Conservation (phyloP, 2,113 vertebrate species). For the Pachypanchax playfairii region DNA sequence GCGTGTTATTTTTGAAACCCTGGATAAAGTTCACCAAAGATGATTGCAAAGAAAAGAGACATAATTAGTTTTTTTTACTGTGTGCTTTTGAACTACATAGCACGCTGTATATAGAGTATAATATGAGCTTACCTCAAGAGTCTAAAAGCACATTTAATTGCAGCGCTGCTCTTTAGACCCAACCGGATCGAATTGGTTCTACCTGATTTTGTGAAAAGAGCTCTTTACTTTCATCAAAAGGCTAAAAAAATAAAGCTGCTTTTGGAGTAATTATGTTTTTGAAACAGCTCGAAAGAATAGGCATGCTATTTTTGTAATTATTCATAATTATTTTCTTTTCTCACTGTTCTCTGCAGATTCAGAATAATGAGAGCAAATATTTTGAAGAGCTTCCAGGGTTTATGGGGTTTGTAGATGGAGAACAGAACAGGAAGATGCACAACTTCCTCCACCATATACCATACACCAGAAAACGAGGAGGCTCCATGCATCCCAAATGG, state of each 20-base stretch:
- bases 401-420: background rate
- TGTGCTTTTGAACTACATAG: background rate
- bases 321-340: background rate
- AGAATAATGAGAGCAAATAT: constrained; percentile 18
- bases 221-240: constrained; percentile 1
- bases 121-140: constrained; percentile 3
- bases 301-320: background rate
- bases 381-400: constrained; percentile 18
- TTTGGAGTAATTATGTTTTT: background rate
- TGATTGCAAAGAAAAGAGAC: background rate
- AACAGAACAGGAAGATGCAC: constrained; percentile 17
- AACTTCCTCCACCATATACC: constrained; percentile 15
- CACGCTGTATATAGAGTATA: background rate
- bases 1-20: background rate
- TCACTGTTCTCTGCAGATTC: constrained; percentile 4
- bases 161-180: constrained; percentile 6
- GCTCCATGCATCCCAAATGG: constrained; percentile 33
- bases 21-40: background rate
- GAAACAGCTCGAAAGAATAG: constrained; percentile 5
- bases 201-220: constrained; percentile 16
- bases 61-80: background rate
- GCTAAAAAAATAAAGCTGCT: constrained; percentile 2
- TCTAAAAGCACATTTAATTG: constrained; percentile 14
- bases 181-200: constrained; percentile 1
- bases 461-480: constrained; percentile 13